A percentile compares a stretch with the other conserved stretches of the same genome.
Evolutionary conservation across 2,888 invertebrate species (phyloP).

Genomic region (Sarcophaga carnaria): DNA sequence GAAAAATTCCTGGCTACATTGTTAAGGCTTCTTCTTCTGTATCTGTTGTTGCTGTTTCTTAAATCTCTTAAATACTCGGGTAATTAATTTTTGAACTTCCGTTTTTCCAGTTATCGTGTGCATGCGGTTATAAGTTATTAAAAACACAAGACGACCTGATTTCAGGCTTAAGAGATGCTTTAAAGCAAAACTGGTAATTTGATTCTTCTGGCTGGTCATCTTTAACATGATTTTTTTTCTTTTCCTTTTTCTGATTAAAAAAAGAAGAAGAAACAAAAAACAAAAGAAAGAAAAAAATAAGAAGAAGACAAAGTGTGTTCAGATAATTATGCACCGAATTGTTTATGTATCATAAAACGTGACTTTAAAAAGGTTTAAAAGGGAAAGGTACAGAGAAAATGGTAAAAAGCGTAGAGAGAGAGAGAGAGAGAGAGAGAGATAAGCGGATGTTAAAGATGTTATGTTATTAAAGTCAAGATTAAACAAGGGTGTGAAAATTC

Average conservation of each 20-base stretch:
- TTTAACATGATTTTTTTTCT: background rate
- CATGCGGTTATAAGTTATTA: background rate
- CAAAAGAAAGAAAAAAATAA: background rate
- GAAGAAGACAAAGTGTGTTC: slow-evolving; percentile 32
- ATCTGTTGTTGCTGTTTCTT: slow-evolving; percentile 21
- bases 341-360: slow-evolving; percentile 33
- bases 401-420: slow-evolving; percentile 22
- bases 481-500: slow-evolving; percentile 14
- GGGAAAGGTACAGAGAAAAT: background rate
- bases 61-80: slow-evolving; percentile 44
- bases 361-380: slow-evolving; percentile 27
- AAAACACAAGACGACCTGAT: slow-evolving; percentile 20
- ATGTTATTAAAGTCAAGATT: too few species aligned
- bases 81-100: slow-evolving; percentile 68
- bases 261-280: too few species aligned
- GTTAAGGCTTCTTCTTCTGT: slow-evolving; percentile 57
- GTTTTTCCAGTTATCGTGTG: slow-evolving; percentile 40
- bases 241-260: background rate
- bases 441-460: slow-evolving; percentile 49
- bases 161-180: slow-evolving; percentile 57
- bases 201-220: slow-evolving; percentile 26
- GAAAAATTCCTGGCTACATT: slow-evolving; percentile 53
- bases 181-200: slow-evolving; percentile 60
- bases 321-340: slow-evolving; percentile 32
- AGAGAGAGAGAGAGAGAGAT: background rate